Percentiles rank a stretch among this genome's conserved stretches.
Conservation (phyloP, 2,113 vertebrate species). For the Otus sunia region DNA sequence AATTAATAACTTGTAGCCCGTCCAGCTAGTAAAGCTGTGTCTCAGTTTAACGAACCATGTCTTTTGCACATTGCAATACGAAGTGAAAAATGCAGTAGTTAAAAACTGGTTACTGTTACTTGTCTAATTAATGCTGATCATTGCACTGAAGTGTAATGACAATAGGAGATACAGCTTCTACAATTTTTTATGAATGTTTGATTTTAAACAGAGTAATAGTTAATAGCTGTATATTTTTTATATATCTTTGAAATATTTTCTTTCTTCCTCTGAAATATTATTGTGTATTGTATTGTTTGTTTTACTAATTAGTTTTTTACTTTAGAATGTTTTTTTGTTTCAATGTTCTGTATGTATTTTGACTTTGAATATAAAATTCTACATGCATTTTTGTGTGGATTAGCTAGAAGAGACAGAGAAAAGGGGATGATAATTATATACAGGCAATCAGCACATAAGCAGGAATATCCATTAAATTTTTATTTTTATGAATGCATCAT, state of each 20-base stretch:
- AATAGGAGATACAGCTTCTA: background rate
- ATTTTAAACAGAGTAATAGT: background rate
- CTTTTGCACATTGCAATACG: background rate
- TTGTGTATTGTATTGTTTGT: background rate
- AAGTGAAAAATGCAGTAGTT: background rate
- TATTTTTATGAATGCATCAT: background rate
- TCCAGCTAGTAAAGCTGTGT: background rate
- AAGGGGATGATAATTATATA: background rate
- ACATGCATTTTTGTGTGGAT: background rate
- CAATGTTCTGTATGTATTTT: background rate
- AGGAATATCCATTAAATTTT: background rate
- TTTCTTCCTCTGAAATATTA: background rate
- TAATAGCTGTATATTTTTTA: background rate
- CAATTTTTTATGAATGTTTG: background rate
- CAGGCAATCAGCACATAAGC: background rate
- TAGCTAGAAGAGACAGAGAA: background rate
- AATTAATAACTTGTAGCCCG: conserved; percentile 35
- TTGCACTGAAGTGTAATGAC: background rate
- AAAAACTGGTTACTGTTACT: background rate
- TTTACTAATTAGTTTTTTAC: background rate
- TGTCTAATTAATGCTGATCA: background rate
- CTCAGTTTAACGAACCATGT: background rate
- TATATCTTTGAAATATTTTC: background rate
- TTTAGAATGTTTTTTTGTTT: background rate
- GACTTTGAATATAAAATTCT: background rate